Evolutionary conservation across 2,888 invertebrate species (phyloP).

Genomic region (Pegoplata infirma): DNA sequence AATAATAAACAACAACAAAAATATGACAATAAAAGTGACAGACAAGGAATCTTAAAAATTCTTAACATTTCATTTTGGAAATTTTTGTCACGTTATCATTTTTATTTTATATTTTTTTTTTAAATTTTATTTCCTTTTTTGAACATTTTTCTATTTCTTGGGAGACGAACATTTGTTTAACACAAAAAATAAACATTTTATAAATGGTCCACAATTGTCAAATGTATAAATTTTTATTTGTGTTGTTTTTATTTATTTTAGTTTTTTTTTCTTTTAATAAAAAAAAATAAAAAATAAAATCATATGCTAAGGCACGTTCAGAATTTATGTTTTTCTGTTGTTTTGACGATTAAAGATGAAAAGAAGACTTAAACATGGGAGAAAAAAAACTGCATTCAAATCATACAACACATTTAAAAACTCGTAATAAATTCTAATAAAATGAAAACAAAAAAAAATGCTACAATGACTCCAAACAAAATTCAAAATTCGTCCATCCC

Average conservation of each 20-base stretch:
- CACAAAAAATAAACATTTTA: background rate
- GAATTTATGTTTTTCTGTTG: slow-evolving; percentile 54
- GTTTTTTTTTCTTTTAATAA: background rate
- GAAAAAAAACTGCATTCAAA: slow-evolving; percentile 12
- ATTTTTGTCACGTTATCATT: slow-evolving; percentile 50
- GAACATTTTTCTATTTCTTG: background rate
- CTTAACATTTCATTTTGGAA: slow-evolving; percentile 16
- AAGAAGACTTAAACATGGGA: slow-evolving; percentile 5
- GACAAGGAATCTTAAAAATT: slow-evolving; percentile 28
- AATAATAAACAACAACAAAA: background rate
- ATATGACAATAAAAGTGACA: too few relatives aligned
- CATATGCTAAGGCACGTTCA: slow-evolving; percentile 56
- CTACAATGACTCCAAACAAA: too few relatives aligned
- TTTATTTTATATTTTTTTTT: slow-evolving; percentile 16
- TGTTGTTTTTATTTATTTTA: background rate
- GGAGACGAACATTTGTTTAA: slow-evolving; percentile 18
- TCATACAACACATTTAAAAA: slow-evolving; percentile 28
- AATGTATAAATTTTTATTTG: slow-evolving; percentile 23
- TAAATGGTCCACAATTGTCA: slow-evolving; percentile 31
- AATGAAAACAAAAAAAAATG: slow-evolving; percentile 15
- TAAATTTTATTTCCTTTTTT: slow-evolving; percentile 7
- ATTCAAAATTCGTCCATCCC: too few relatives aligned
- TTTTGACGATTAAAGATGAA: slow-evolving; percentile 43
- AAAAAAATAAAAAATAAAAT: slow-evolving; percentile 20
- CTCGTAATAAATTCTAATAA: slow-evolving; percentile 46